Base-by-base conservation (phyloP, 1,140 invertebrate genomes). In the Drosophila nigromelanica region DNA sequence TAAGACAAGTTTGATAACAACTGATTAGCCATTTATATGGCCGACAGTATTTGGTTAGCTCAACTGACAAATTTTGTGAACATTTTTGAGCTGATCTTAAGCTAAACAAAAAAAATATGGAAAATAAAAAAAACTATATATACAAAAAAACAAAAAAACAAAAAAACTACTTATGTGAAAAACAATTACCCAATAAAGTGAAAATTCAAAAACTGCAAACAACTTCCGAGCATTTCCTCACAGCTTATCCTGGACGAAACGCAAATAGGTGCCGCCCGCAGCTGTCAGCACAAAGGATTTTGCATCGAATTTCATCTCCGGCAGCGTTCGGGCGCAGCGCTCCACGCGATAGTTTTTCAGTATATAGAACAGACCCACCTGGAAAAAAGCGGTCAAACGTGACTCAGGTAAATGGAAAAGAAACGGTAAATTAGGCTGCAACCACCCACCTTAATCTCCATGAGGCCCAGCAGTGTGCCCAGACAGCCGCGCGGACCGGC, bases 391-490 rank as follows among this genome's bases (percentile, higher is more conserved):
- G n/a, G n/a, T n/a, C n/a, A n/a, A 33, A 21, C 1, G 12, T 5
- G 4, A 7, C 10, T 8, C 0, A 48, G 11, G 6, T 12, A 5
- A 10, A 33, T 50, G 5, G 6, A 42, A 43, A 33, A 30, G 14
- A 7, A 18, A 0, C 8, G 2, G 18, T 18, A 2, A 18, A 18
- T 18, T 18, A n/a, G n/a, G n/a, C n/a, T n/a, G n/a, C n/a, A n/a
- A n/a, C n/a, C n/a, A 18, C 95, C 94, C 27, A 70, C 68, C 92
- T 96, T 96, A 0, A 94, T 93, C 86, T 95, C 93, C 76, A 96
- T 71, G 4, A 94, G 83, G 4, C 95, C 95, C 63, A 96, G 94
- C 45, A 95, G 90, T 75, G 87, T 85, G 74, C 93, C 94, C 60
- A 94, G 93, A 64, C 93, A 94, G 55, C 93, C 93, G 10, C 93